These are phyloP conservation scores for Nymphicus hollandicus DNA, from an alignment of 2,113 vertebrate genomes.

Conservation along the genomic window DNA sequence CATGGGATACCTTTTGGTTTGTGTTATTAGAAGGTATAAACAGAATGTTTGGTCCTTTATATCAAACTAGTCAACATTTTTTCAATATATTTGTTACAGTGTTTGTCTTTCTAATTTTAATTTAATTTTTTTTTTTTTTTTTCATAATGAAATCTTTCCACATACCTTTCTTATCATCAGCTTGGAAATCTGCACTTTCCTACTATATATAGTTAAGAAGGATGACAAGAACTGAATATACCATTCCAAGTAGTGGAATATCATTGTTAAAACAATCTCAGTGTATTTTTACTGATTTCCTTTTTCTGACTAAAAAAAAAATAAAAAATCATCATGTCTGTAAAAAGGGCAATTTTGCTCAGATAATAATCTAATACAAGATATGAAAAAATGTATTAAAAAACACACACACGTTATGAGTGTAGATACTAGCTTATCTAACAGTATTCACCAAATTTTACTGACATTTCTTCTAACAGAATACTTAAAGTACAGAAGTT, in stretches of 20 bases:
- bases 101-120: neutral
- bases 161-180: neutral
- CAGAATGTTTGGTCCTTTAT: neutral
- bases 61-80: neutral
- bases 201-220: neutral
- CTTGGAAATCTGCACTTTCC: neutral
- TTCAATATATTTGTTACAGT: neutral
- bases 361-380: neutral
- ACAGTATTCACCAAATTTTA: neutral
- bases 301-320: neutral
- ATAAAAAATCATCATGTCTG: neutral
- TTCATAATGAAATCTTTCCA: neutral
- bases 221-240: neutral
- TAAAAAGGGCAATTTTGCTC: neutral
- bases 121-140: neutral
- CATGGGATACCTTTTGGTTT: neutral
- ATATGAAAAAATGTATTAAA: neutral
- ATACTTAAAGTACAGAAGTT: neutral
- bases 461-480: neutral
- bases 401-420: neutral
- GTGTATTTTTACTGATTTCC: neutral
- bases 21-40: neutral
- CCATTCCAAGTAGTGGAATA: neutral
- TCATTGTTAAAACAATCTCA: neutral
- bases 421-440: neutral